Percentiles rank a stretch among this genome's conserved stretches.
Conservation (phyloP, 2,113 vertebrate species). For the Protomyctophum bolini region DNA sequence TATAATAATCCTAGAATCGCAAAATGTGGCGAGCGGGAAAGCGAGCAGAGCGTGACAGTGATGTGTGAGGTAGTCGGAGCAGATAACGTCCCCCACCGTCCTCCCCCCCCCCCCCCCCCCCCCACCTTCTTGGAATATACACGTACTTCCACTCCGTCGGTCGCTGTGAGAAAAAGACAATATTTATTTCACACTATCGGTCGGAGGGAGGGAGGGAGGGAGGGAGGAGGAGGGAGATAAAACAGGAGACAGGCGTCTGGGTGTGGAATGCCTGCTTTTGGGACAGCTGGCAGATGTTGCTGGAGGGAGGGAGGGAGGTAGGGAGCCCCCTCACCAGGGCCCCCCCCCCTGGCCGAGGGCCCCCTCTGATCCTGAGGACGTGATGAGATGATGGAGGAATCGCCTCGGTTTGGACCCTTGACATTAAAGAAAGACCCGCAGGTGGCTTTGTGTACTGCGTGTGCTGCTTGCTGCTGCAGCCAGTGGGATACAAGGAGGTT, state of each 20-base stretch:
- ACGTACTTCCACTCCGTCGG: not conserved
- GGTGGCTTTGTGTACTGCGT: not conserved
- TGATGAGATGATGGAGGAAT: slow-evolving; percentile 37
- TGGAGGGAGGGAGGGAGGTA: too few relatives aligned
- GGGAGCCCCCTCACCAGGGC: not conserved
- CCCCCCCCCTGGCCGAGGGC: not conserved
- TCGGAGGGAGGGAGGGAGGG: too few relatives aligned
- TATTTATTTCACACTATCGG: slow-evolving; percentile 40
- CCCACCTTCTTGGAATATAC: not conserved
- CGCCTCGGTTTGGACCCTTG: slow-evolving; percentile 18
- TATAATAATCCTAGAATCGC: too few relatives aligned
- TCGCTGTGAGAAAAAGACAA: slow-evolving; percentile 2
- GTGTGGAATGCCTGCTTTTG: slow-evolving; percentile 32
- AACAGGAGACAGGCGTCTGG: slow-evolving; percentile 19
- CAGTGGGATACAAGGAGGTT: not conserved
- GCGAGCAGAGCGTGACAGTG: not conserved
- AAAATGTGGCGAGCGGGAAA: too few relatives aligned
- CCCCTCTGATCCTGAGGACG: slow-evolving; percentile 35
- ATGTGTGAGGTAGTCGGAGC: not conserved
- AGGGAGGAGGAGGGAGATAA: slow-evolving; percentile 17
- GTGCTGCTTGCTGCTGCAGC: not conserved
- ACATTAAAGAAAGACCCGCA: slow-evolving; percentile 12
- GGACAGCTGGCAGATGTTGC: slow-evolving; percentile 56
- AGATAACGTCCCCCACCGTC: not conserved
- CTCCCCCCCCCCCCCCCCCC: not conserved